These are phyloP conservation scores for Pogonocherus hispidulus DNA, from an alignment of 2,888 invertebrate genomes.

Conservation along the genomic window DNA sequence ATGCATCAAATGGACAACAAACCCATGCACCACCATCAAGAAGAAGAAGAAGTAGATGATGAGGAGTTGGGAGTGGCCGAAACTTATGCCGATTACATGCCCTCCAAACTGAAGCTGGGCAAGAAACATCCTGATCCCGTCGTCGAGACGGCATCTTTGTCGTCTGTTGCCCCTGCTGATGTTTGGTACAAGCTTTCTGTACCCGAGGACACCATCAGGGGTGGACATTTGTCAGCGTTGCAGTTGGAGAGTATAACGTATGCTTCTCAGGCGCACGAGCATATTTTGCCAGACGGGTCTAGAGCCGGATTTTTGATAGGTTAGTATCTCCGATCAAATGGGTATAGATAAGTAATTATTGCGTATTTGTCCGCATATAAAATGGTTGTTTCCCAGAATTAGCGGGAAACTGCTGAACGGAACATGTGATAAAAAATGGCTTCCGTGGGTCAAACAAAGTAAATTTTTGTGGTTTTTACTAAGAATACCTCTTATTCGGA, in stretches of 20 bases:
- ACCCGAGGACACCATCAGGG: slow-evolving; percentile 87
- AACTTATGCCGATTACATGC: slow-evolving; percentile 99
- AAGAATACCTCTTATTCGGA: too few species aligned
- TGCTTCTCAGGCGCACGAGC: slow-evolving; percentile 96
- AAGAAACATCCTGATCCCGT: slow-evolving; percentile 98
- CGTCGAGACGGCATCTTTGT: slow-evolving; percentile 97
- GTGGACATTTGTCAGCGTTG: slow-evolving; percentile 91
- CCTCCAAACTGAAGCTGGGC: slow-evolving; percentile 93
- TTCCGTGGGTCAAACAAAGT: too few species aligned
- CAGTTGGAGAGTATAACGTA: slow-evolving; percentile 98
- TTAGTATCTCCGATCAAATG: slow-evolving; percentile 58
- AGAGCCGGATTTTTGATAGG: slow-evolving; percentile 97
- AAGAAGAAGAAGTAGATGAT: slow-evolving; percentile 80
- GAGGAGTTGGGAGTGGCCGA: slow-evolving; percentile 98
- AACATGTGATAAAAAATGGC: too few species aligned
- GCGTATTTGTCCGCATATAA: too few species aligned
- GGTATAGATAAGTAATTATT: not conserved
- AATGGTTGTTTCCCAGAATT: too few species aligned
- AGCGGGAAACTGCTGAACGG: too few species aligned
- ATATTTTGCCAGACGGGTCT: slow-evolving; percentile 88
- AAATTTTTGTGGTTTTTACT: too few species aligned
- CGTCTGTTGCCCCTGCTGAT: slow-evolving; percentile 95
- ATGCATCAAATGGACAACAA: slow-evolving; percentile 68
- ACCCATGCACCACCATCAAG: slow-evolving; percentile 62
- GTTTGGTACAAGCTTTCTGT: slow-evolving; percentile 89